Evolutionary conservation across 2,797 vertebrate genomes (phyloP).

Genomic region (Ibycter americanus): DNA sequence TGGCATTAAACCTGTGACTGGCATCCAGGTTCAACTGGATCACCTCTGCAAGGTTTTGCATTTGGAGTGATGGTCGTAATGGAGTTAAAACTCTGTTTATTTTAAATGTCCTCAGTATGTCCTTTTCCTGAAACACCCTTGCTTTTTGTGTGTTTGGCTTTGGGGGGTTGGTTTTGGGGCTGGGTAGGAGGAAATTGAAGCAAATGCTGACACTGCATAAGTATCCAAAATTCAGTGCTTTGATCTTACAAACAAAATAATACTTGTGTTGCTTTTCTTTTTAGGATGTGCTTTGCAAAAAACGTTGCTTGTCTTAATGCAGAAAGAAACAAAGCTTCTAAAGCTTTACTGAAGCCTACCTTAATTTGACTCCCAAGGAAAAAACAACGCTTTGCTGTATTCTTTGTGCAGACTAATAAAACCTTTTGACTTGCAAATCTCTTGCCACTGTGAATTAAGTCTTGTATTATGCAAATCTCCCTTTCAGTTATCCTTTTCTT

Average conservation of each 20-base stretch:
- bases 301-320: background rate
- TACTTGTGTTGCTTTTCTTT: background rate
- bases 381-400: background rate
- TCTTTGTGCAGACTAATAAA: slow-evolving; percentile 30
- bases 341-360: background rate
- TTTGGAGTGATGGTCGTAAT: accelerated
- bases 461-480: slow-evolving; percentile 42
- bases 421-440: slow-evolving; percentile 23
- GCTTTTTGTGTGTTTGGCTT: background rate
- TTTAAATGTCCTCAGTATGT: background rate
- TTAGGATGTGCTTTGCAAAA: background rate
- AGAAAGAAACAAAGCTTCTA: background rate
- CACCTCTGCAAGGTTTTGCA: accelerated
- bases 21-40: accelerated
- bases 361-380: background rate
- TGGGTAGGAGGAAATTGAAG: background rate
- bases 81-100: background rate
- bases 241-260: background rate
- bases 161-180: background rate
- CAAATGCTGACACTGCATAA: background rate
- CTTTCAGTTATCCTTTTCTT: slow-evolving; percentile 65
- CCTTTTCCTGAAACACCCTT: background rate
- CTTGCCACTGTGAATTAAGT: slow-evolving; percentile 2
- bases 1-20: accelerated
- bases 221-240: background rate